phyloP scores from a whole-genome alignment of 2,113 vertebrate species.

The Hyaena hyaena region DNA sequence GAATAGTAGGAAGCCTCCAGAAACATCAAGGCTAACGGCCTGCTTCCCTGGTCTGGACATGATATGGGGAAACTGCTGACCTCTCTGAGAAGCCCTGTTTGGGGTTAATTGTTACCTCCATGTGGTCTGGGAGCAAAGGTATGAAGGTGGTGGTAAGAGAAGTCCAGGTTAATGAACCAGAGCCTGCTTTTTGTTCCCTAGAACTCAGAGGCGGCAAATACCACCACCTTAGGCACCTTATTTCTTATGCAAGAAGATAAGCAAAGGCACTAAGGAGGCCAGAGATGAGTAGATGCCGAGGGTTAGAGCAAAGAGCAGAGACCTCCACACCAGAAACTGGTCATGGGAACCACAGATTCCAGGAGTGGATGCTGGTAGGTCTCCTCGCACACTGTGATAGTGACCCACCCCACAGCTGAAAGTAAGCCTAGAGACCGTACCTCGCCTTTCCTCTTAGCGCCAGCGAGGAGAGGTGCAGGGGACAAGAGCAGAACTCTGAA shows the following conservation, averaged over 20 bases:
- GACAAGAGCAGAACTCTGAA: neutral
- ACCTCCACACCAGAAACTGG: neutral
- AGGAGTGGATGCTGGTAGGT: neutral
- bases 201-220: neutral
- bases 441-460: neutral
- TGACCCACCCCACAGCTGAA: neutral
- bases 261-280: neutral
- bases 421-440: neutral
- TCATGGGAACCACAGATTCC: neutral
- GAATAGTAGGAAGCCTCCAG: neutral
- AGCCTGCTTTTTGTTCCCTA: neutral
- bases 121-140: accelerated
- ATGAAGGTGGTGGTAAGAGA: neutral
- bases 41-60: neutral
- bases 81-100: neutral
- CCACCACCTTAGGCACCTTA: too few species aligned
- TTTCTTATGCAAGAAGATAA: neutral
- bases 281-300: neutral
- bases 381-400: neutral
- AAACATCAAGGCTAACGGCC: neutral
- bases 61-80: neutral
- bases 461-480: neutral
- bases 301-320: neutral
- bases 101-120: too few species aligned
- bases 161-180: neutral